Percentiles rank a stretch among this genome's conserved stretches.
These are phyloP conservation scores for Anguilla megastoma DNA, from an alignment of 2,797 vertebrate species.

Conservation along the genomic window DNA sequence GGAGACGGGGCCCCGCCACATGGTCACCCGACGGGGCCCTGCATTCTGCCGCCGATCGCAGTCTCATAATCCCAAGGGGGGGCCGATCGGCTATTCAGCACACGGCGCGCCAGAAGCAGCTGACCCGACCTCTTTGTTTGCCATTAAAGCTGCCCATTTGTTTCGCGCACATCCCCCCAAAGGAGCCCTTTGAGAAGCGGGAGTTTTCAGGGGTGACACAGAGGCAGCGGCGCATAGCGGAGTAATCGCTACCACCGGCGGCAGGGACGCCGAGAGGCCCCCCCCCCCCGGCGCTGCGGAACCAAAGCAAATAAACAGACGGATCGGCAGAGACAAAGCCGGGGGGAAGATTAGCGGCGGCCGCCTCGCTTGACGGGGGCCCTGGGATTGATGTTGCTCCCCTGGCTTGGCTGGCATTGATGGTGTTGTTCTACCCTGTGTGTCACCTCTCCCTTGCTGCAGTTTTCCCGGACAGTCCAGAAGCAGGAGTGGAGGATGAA, in stretches of 20 bases:
- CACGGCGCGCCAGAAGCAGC: conserved; percentile 34
- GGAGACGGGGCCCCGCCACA: not conserved
- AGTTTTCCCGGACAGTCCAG: conserved; percentile 63
- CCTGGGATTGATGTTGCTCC: not conserved
- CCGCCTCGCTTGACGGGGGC: not conserved
- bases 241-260: conserved; percentile 45
- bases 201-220: not conserved
- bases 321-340: conserved; percentile 49
- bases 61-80: conserved; percentile 48
- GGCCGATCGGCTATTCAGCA: conserved; percentile 42
- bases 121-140: conserved; percentile 12
- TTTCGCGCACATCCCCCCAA: not conserved
- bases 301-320: conserved; percentile 68
- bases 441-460: conserved; percentile 27
- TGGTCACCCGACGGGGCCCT: conserved; percentile 45
- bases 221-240: conserved; percentile 16
- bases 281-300: conserved; percentile 37
- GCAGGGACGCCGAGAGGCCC: conserved; percentile 41
- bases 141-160: conserved; percentile 3
- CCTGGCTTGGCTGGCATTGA: not conserved
- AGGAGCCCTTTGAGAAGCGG: not conserved
- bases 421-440: not conserved
- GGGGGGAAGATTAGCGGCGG: not conserved
- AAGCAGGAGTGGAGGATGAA: conserved; percentile 69
- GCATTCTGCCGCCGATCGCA: conserved; percentile 47